Evolutionary conservation across 2,888 invertebrate genomes (phyloP).

Genomic region (Eupithecia dodoneata): DNA sequence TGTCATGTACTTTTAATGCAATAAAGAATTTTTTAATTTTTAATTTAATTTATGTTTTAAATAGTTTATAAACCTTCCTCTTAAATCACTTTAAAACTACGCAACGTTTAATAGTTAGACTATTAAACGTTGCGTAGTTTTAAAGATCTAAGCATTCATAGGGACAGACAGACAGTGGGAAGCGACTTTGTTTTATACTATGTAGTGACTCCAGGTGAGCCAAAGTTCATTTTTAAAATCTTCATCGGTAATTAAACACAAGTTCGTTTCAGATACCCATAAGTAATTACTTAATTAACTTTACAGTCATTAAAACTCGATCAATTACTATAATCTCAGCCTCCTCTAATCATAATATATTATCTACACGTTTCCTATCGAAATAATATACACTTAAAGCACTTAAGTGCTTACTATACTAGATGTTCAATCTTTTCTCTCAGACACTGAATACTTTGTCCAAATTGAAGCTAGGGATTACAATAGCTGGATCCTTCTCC

Average conservation of each 20-base stretch:
- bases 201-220: background rate
- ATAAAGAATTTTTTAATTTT: no score
- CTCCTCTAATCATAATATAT: background rate
- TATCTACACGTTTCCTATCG: slow-evolving; percentile 6
- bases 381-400: background rate
- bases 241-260: background rate
- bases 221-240: background rate
- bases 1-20: no score
- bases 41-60: no score
- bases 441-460: background rate
- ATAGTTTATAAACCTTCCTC: no score
- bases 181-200: no score
- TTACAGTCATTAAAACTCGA: slow-evolving; percentile 10
- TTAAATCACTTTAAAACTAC: no score
- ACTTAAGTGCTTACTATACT: background rate
- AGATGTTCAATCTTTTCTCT: background rate
- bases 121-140: no score
- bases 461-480: background rate
- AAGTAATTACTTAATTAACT: slow-evolving; percentile 5
- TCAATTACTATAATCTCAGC: slow-evolving; percentile 10
- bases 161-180: no score
- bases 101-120: no score
- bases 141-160: no score
- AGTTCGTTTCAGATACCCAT: background rate
- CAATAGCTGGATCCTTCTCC: background rate